phyloP scores from a whole-genome alignment of 2,888 invertebrate species.

The Biston betularia region DNA sequence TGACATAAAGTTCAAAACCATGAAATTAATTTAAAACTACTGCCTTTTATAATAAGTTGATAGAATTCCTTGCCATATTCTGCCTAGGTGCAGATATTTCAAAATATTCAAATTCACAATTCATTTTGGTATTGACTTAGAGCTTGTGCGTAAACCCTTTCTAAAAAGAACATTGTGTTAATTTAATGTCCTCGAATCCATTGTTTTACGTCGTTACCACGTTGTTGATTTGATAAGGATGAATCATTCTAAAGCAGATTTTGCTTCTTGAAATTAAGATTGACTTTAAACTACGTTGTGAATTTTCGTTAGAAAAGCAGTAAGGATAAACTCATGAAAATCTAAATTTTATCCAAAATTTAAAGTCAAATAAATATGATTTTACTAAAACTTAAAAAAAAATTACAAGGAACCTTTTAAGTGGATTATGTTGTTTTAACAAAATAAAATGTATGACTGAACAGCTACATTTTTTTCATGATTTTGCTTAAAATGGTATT shows the following conservation, averaged over 20 bases:
- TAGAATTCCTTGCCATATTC: conserved; percentile 62
- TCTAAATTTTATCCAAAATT: not conserved
- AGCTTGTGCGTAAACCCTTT: conserved; percentile 46
- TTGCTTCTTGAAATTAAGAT: conserved; percentile 48
- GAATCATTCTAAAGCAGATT: conserved; percentile 49
- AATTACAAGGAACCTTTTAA: too few species aligned
- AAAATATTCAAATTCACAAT: not conserved
- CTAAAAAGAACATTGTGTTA: conserved; percentile 50
- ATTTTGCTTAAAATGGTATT: too few species aligned
- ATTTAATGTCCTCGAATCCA: conserved; percentile 65
- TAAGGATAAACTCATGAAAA: not conserved
- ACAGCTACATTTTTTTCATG: too few species aligned
- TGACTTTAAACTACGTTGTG: conserved; percentile 10
- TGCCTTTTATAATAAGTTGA: conserved; percentile 51
- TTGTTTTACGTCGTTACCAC: conserved; percentile 58
- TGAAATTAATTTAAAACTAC: conserved; percentile 27
- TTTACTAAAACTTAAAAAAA: too few species aligned
- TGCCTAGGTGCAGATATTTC: conserved; percentile 39
- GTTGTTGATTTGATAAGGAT: conserved; percentile 36
- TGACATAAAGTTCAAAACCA: conserved; percentile 41
- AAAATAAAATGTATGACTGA: too few species aligned
- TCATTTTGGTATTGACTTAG: conserved; percentile 32
- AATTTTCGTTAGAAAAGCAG: conserved; percentile 2
- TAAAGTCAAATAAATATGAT: not conserved
- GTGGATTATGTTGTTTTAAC: too few species aligned